These are phyloP conservation scores for Acrossocheilus fasciatus DNA, from an alignment of 2,797 vertebrate species.

Conservation along the genomic window DNA sequence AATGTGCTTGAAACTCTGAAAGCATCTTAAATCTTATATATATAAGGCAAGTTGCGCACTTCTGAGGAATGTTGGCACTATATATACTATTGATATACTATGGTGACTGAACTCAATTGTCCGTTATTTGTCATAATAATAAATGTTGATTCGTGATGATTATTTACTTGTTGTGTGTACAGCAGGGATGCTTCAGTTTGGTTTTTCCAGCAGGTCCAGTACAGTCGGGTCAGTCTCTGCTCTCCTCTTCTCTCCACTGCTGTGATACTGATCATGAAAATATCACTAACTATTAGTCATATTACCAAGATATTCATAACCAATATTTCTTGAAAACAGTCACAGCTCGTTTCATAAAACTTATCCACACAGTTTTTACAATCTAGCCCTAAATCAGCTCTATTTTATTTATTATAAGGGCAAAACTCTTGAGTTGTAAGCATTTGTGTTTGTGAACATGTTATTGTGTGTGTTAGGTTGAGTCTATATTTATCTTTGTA, in stretches of 20 bases:
- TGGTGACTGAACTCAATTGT: neutral
- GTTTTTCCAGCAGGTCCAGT: conserved; percentile 47
- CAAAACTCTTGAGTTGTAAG: neutral
- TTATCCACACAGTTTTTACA: neutral
- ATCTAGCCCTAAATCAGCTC: neutral
- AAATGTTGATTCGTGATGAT: neutral
- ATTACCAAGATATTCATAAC: neutral
- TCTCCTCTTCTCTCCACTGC: conserved; percentile 7
- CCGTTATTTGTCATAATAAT: neutral
- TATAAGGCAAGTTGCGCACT: neutral
- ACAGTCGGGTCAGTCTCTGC: neutral
- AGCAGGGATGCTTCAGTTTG: conserved; percentile 37
- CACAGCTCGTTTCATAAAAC: neutral
- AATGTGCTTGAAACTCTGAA: neutral
- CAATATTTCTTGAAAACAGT: neutral
- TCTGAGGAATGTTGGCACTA: neutral
- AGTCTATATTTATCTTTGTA: neutral
- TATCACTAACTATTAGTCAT: neutral
- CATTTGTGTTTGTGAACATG: neutral
- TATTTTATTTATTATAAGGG: too few species aligned
- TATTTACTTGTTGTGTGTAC: conserved; percentile 25
- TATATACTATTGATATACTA: neutral
- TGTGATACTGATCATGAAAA: neutral
- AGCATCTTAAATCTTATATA: too few species aligned
- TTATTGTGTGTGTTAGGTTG: neutral